These are phyloP conservation scores for Drosophila malerkotliana DNA, from an alignment of 1,140 invertebrate species.

Conservation along the genomic window DNA sequence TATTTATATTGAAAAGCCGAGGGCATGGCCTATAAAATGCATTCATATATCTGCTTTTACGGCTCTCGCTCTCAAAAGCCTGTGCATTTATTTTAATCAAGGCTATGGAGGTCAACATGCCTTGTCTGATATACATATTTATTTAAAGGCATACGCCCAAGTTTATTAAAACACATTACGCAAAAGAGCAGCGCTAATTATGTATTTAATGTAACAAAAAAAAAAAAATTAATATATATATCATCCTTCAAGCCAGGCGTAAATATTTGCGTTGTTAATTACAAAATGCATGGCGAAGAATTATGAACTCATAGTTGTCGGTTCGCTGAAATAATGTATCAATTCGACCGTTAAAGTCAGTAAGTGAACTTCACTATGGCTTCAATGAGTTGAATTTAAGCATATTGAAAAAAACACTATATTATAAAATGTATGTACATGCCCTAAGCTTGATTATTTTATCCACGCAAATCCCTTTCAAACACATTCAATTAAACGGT, in stretches of 20 bases:
- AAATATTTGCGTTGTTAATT: slow-evolving; percentile 69
- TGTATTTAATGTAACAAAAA: slow-evolving; percentile 51
- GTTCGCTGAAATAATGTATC: slow-evolving; percentile 34
- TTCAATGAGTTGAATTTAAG: not conserved
- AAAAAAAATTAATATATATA: slow-evolving; percentile 20
- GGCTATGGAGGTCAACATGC: slow-evolving; percentile 26
- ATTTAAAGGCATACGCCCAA: slow-evolving; percentile 33
- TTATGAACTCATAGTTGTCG: slow-evolving; percentile 54
- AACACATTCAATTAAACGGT: slow-evolving; percentile 64
- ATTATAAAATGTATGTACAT: not conserved
- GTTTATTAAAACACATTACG: slow-evolving; percentile 60
- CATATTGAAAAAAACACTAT: not conserved
- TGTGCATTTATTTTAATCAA: slow-evolving; percentile 31
- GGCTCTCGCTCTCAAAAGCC: slow-evolving; percentile 14
- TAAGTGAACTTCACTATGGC: slow-evolving; percentile 27
- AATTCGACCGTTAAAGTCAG: slow-evolving; percentile 36
- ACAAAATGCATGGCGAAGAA: slow-evolving; percentile 48
- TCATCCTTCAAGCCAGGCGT: slow-evolving; percentile 21
- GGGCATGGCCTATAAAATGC: slow-evolving; percentile 23
- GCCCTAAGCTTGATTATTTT: slow-evolving; percentile 11
- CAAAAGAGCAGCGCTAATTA: slow-evolving; percentile 48
- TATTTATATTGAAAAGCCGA: slow-evolving; percentile 6
- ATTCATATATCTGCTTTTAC: slow-evolving; percentile 13
- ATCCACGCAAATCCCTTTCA: slow-evolving; percentile 23
- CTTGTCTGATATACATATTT: slow-evolving; percentile 11